phyloP scores from a whole-genome alignment of 2,113 vertebrate genomes.

The Prunella himalayana region DNA sequence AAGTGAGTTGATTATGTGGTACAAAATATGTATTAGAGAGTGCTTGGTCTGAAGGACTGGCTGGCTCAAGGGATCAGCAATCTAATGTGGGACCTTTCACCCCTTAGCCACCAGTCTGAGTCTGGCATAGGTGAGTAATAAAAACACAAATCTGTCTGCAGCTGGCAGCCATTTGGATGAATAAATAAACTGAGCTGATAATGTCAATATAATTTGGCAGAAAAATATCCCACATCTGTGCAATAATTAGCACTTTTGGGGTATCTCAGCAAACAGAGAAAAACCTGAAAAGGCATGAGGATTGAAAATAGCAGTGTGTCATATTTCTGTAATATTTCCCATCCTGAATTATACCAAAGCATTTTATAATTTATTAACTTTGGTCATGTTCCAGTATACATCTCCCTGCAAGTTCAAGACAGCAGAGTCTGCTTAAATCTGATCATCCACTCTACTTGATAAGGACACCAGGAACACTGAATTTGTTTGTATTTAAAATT shows the following conservation, averaged over 20 bases:
- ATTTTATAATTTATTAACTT: neutral
- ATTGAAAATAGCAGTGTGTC: neutral
- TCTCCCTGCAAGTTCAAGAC: neutral
- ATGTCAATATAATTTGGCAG: neutral
- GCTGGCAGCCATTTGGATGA: neutral
- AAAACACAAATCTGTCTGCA: neutral
- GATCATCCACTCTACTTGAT: neutral
- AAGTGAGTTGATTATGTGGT: neutral
- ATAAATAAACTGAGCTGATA: conserved; percentile 11
- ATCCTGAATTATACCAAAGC: neutral
- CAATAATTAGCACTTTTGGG: conserved; percentile 3
- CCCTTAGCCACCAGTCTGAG: neutral
- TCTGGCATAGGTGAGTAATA: neutral
- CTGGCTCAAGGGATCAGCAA: neutral
- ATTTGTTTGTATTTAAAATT: conserved; percentile 22
- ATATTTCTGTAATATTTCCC: neutral
- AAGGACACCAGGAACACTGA: neutral
- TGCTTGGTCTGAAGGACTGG: neutral
- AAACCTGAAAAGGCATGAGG: neutral
- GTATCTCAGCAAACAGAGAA: conserved; percentile 8
- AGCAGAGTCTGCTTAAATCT: neutral
- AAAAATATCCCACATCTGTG: neutral
- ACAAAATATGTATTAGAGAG: neutral
- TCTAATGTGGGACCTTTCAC: neutral
- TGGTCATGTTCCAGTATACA: neutral